phyloP scores from a whole-genome alignment of 2,797 vertebrate species.

The Poeciliopsis turneri region DNA sequence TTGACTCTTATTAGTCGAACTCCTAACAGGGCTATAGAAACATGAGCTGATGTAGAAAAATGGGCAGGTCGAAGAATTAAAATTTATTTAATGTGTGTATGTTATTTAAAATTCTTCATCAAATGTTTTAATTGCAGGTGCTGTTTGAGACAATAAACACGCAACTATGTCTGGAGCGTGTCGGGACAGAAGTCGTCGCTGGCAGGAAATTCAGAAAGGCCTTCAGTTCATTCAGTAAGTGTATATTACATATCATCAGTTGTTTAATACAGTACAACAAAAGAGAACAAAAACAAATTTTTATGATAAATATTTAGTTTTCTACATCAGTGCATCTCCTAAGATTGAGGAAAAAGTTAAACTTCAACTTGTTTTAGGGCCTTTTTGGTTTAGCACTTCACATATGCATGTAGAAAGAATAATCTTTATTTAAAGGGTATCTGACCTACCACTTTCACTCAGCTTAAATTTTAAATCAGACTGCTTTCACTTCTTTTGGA shows the following conservation, averaged over 20 bases:
- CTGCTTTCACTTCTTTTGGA: neutral
- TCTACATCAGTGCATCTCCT: neutral
- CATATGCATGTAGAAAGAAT: neutral
- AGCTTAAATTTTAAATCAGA: neutral
- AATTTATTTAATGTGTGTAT: neutral
- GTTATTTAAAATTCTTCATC: neutral
- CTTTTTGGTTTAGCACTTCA: neutral
- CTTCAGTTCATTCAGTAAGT: conserved; percentile 97
- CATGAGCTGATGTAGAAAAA: neutral
- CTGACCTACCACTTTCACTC: neutral
- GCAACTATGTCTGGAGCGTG: conserved; percentile 90
- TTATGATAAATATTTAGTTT: neutral
- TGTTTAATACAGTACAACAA: neutral
- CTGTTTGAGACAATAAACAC: conserved; percentile 68
- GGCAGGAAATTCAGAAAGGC: conserved; percentile 94
- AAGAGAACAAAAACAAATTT: neutral
- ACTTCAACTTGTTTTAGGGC: neutral
- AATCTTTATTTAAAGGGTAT: neutral
- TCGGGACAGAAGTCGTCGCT: conserved; percentile 89
- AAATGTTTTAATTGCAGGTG: conserved; percentile 72
- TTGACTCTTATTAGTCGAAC: neutral
- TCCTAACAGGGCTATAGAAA: conserved; percentile 12
- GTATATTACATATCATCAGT: neutral
- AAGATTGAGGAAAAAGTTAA: neutral
- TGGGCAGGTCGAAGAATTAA: neutral